phyloP scores from a whole-genome alignment of 2,888 invertebrate genomes.

The Lithophane leautieri region DNA sequence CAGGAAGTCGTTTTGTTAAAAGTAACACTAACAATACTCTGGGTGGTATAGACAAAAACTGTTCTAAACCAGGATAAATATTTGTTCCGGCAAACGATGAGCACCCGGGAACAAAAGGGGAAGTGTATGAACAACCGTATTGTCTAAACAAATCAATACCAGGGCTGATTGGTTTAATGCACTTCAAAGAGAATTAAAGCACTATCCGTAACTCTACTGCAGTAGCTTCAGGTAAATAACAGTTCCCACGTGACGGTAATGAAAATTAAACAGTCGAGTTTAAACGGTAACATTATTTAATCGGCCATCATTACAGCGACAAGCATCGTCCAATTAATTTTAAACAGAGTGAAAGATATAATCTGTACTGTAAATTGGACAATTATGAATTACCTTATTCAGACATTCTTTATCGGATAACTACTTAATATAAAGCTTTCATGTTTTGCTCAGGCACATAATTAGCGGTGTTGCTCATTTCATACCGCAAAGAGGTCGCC shows the following conservation, averaged over 20 bases:
- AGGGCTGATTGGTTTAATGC: slow-evolving; percentile 20
- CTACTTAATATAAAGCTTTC: slow-evolving; percentile 63
- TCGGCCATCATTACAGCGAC: slow-evolving; percentile 21
- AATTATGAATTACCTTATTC: slow-evolving; percentile 54
- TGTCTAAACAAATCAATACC: slow-evolving; percentile 47
- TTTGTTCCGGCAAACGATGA: slow-evolving; percentile 37
- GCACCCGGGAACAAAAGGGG: slow-evolving; percentile 21
- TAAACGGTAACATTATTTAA: slow-evolving; percentile 22
- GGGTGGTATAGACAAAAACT: slow-evolving; percentile 18
- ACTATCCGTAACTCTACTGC: slow-evolving; percentile 25
- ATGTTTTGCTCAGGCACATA: slow-evolving; percentile 60
- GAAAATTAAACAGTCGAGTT: slow-evolving; percentile 27
- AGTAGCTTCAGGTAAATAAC: slow-evolving; percentile 25
- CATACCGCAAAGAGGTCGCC: slow-evolving; percentile 61
- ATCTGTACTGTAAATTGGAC: slow-evolving; percentile 40
- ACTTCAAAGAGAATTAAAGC: slow-evolving; percentile 29
- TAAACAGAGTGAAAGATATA: slow-evolving; percentile 42
- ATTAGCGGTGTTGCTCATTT: slow-evolving; percentile 57
- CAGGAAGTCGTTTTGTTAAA: background rate
- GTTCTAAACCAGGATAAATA: slow-evolving; percentile 42
- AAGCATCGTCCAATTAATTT: slow-evolving; percentile 38
- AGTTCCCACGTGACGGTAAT: slow-evolving; percentile 34
- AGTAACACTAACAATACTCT: background rate
- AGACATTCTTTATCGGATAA: slow-evolving; percentile 55
- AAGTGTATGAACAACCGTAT: slow-evolving; percentile 21